Conservation (phyloP, 1,140 invertebrate species). For the Mycetomoellerius zeteki region DNA sequence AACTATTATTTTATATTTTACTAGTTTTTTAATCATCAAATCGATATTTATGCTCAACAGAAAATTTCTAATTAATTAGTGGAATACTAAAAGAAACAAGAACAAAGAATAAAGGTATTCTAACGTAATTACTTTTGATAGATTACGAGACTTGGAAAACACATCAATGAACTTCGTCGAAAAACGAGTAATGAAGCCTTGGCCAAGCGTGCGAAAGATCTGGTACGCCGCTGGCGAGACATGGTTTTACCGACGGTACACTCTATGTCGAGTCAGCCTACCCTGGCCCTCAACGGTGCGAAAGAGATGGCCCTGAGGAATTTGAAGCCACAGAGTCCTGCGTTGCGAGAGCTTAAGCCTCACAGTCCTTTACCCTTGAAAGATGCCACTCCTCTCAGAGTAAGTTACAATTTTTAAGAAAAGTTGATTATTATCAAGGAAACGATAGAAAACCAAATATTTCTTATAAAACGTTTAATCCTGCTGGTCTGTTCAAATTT, state of each 20-base stretch:
- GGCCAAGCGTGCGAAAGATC: constrained; percentile 95
- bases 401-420: constrained; percentile 66
- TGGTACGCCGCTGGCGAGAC: constrained; percentile 96
- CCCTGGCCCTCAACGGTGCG: constrained; percentile 82
- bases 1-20: not conserved
- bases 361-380: constrained; percentile 83
- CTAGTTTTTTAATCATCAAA: not conserved
- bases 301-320: constrained; percentile 82
- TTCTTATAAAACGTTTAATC: not conserved
- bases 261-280: constrained; percentile 82
- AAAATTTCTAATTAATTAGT: not conserved
- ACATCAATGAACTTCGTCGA: constrained; percentile 96
- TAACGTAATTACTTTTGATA: constrained; percentile 76
- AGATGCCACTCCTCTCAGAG: constrained; percentile 81
- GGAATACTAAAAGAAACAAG: not conserved
- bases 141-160: constrained; percentile 96
- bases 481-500: too few species aligned
- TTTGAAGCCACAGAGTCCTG: constrained; percentile 84
- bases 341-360: constrained; percentile 81
- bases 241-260: constrained; percentile 90
- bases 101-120: not conserved
- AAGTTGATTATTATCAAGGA: not conserved
- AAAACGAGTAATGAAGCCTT: constrained; percentile 94
- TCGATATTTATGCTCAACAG: not conserved
- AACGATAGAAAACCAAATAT: too few species aligned